Conservation (phyloP, 2,888 invertebrate genomes). For the Lithodes maja region DNA sequence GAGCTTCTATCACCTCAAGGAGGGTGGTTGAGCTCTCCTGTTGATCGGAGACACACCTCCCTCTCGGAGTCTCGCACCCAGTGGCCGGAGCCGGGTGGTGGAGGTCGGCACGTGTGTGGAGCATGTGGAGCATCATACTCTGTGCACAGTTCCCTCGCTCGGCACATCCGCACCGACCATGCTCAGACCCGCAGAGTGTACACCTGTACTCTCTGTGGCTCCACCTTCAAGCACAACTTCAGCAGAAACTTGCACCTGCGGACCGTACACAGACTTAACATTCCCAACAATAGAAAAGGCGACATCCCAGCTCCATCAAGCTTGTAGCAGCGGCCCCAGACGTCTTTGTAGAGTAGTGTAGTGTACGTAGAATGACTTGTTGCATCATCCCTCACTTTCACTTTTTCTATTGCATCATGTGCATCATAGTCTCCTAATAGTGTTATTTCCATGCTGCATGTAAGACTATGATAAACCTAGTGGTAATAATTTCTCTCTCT, state of each 20-base stretch:
- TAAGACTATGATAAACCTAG: not conserved
- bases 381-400: constrained; percentile 32
- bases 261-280: constrained; percentile 66
- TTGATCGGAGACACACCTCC: constrained; percentile 52
- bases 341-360: constrained; percentile 60
- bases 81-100: constrained; percentile 52
- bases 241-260: constrained; percentile 66
- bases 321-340: constrained; percentile 40
- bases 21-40: constrained; percentile 61
- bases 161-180: constrained; percentile 60
- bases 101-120: constrained; percentile 55
- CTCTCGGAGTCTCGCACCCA: constrained; percentile 46
- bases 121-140: constrained; percentile 60
- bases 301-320: constrained; percentile 53
- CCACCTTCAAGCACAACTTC: constrained; percentile 67
- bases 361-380: constrained; percentile 58
- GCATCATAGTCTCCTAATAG: not conserved
- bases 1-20: constrained; percentile 47
- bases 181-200: constrained; percentile 57
- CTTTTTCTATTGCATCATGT: constrained; percentile 16
- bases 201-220: constrained; percentile 62
- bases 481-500: not conserved
- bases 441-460: not conserved
- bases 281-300: constrained; percentile 59
- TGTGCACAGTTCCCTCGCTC: constrained; percentile 63